Base-by-base conservation (phyloP, 2,113 vertebrate species). In the Sinocyclocheilus maitianheensis region DNA sequence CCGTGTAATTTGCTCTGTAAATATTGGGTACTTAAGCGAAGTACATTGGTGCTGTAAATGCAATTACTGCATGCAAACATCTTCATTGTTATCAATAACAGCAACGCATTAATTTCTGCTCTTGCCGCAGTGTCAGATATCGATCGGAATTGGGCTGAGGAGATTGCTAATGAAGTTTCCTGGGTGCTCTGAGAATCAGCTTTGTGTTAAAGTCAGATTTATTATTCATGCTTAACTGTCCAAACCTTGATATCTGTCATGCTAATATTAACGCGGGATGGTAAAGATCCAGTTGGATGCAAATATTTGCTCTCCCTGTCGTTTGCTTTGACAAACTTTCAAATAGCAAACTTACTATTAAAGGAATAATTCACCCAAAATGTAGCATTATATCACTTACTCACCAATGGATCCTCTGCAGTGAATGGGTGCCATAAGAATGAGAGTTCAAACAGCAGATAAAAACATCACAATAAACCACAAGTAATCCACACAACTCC, bases 11-110 rank as follows among this genome's bases (percentile, higher is more conserved):
- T 95, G 92, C 93, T 94, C 91, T 92, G 93, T 93, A 94, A 94
- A 95, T 94, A 95, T 87, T 83, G 90, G 89, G 88, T 92, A 91
- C 89, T 93, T 94, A 93, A 92, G 92, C 86, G 89, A 90, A 92
- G 89, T 84, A 93, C 92, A 90, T 91, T 89, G 87, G 89, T 75
- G 77, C 91, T 92, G 93, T 90, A 93, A 94, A 94, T 92, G 91
- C 93, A 94, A 95, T 95, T 94, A 94, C 90, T 91, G 90, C 90
- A 93, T 89, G 94, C 94, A 95, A 94, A 95, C 94, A 93, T 93
- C 91, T 93, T 93, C 91, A 92, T 93, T 93, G 93, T 94, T 93
- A 91, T 93, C 92, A 92, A 92, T 92, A 91, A 91, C 91, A 90
- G 91, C 89, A 84, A 85, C 26, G 90, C 87, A 87, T 89, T 92